A percentile compares a stretch with the other conserved stretches of the same genome.
phyloP scores from a whole-genome alignment of 92 coral and sea anemone genomes.

The Phenganax marumi region DNA sequence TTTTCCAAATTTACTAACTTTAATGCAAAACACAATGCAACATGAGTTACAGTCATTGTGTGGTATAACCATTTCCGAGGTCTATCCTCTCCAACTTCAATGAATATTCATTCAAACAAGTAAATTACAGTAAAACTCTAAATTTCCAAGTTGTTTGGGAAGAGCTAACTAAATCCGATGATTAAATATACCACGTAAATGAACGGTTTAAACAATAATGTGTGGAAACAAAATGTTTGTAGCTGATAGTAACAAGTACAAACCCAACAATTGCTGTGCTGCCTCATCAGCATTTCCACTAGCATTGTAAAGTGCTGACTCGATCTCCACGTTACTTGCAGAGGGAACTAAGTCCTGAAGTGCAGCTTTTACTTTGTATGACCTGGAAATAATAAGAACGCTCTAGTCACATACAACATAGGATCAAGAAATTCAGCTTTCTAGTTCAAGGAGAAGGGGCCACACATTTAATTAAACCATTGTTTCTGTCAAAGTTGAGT shows the following conservation, averaged over 20 bases:
- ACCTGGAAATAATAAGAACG: neutral
- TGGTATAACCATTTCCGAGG: too few species aligned
- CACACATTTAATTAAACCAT: too few species aligned
- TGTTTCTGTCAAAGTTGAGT: too few species aligned
- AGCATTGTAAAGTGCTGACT: conserved; percentile 18
- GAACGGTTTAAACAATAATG: too few species aligned
- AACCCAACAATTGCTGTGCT: conserved; percentile 48
- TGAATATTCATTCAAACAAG: neutral
- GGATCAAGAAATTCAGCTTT: neutral
- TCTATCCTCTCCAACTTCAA: too few species aligned
- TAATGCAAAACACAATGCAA: too few species aligned
- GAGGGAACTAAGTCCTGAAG: conserved; percentile 48
- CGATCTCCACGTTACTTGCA: conserved; percentile 37
- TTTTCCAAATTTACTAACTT: too few species aligned
- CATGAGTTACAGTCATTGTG: too few species aligned
- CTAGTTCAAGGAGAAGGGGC: too few species aligned
- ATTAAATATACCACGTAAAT: too few species aligned
- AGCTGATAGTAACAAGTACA: neutral
- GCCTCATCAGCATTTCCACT: conserved; percentile 53
- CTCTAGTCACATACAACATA: neutral
- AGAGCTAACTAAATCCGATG: neutral
- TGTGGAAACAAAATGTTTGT: neutral
- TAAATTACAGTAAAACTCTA: neutral
- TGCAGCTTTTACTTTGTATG: conserved; percentile 4
- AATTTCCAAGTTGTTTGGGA: neutral